phyloP scores from a whole-genome alignment of 2,888 invertebrate genomes.

The Scaptodrosophila latifasciaeformis region DNA sequence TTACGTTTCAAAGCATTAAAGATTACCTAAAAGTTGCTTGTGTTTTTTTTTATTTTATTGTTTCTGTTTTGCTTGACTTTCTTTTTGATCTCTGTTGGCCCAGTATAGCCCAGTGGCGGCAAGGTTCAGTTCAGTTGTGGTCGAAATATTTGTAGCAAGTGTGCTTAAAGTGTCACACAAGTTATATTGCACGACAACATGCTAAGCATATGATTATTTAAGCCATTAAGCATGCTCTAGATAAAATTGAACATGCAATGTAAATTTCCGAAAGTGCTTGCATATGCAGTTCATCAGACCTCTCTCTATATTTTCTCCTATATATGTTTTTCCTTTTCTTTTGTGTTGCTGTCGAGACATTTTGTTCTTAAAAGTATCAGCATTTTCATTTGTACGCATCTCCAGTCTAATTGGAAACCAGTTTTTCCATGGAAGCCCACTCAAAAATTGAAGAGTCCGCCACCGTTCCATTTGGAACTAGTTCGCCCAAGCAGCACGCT shows the following conservation, averaged over 20 bases:
- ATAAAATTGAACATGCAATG: conserved; percentile 5
- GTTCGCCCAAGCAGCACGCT: conserved; percentile 38
- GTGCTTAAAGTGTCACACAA: conserved; percentile 5
- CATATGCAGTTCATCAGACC: no score
- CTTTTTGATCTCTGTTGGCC: conserved; percentile 34
- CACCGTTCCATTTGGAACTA: conserved; percentile 30
- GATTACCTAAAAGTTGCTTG: conserved; percentile 35
- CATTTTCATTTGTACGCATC: no score
- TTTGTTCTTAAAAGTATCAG: no score
- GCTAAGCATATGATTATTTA: conserved; percentile 29
- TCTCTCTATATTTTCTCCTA: no score
- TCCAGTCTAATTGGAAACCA: conserved; percentile 56
- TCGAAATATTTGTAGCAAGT: conserved; percentile 29
- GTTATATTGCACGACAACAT: conserved; percentile 15
- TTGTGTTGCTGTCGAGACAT: no score
- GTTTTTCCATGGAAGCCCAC: conserved; percentile 31
- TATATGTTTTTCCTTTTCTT: no score
- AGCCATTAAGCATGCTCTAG: conserved; percentile 31
- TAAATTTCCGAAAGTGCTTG: no score
- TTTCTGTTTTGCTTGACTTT: no score
- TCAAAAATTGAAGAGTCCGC: background rate
- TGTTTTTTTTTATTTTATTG: no score
- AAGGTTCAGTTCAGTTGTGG: conserved; percentile 27
- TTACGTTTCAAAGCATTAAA: conserved; percentile 39
- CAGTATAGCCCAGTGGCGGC: no score